These are phyloP conservation scores for Dendrolimus punctatus DNA, from an alignment of 1,140 invertebrate genomes.

Conservation along the genomic window DNA sequence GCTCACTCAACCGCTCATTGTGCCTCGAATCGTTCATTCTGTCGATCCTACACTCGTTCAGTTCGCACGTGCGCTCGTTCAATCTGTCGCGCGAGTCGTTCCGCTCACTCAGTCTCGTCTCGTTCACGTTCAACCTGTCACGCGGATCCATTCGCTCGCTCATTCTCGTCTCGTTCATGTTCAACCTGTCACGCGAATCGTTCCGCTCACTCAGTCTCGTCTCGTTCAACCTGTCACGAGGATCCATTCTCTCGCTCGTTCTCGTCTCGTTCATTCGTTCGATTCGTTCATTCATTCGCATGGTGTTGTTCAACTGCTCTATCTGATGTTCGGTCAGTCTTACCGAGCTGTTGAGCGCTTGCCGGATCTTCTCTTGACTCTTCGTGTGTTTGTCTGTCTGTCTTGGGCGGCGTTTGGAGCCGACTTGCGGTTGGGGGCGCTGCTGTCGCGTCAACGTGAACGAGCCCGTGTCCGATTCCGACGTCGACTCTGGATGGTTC, in stretches of 20 bases:
- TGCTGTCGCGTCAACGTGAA: slow-evolving; percentile 56
- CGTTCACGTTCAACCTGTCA: slow-evolving; percentile 27
- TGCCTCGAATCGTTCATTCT: slow-evolving; percentile 22
- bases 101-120: slow-evolving; percentile 12
- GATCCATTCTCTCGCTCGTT: slow-evolving; percentile 22
- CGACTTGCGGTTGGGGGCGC: slow-evolving; percentile 53
- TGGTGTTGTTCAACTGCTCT: slow-evolving; percentile 48
- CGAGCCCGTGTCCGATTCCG: slow-evolving; percentile 61
- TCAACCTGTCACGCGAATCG: slow-evolving; percentile 19
- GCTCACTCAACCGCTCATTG: slow-evolving; percentile 17
- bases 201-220: slow-evolving; percentile 20
- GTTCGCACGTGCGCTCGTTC: slow-evolving; percentile 21
- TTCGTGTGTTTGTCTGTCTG: slow-evolving; percentile 39
- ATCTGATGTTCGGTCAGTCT: slow-evolving; percentile 52
- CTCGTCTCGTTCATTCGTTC: slow-evolving; percentile 27
- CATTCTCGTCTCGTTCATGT: slow-evolving; percentile 32
- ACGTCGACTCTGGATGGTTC: slow-evolving; percentile 63
- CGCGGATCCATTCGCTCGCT: slow-evolving; percentile 11
- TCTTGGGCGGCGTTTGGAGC: slow-evolving; percentile 48
- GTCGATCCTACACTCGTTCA: slow-evolving; percentile 24
- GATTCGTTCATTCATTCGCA: slow-evolving; percentile 26
- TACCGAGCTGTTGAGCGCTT: slow-evolving; percentile 36
- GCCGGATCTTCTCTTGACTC: slow-evolving; percentile 41
- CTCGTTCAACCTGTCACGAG: slow-evolving; percentile 27
- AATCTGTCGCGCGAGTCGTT: slow-evolving; percentile 19